A percentile compares a stretch with the other conserved stretches of the same genome.
phyloP scores from a whole-genome alignment of 2,797 vertebrate genomes.

The Hyperoplus immaculatus region DNA sequence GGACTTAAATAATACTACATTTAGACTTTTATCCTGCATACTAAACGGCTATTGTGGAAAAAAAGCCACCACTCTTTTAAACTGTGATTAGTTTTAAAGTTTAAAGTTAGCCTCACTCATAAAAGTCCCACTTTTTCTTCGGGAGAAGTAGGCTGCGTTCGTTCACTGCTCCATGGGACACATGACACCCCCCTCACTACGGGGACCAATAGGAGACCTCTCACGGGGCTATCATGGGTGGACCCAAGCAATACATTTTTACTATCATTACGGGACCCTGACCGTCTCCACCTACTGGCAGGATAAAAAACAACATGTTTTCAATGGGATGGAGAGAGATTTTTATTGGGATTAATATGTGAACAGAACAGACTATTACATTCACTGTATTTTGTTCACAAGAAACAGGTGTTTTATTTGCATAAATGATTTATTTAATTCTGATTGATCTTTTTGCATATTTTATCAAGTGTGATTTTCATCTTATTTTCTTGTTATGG shows the following conservation, averaged over 20 bases:
- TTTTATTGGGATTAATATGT: neutral
- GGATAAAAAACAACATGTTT: conserved; percentile 13
- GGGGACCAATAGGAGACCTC: conserved; percentile 61
- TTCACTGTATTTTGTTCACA: neutral
- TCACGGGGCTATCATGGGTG: conserved; percentile 11
- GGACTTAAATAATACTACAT: neutral
- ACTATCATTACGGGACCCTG: neutral
- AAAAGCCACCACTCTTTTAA: neutral
- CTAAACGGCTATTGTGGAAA: fast-evolving
- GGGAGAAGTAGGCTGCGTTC: conserved; percentile 21
- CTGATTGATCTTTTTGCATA: too few species aligned
- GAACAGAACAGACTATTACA: neutral
- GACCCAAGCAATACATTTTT: conserved; percentile 19
- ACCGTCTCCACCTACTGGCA: conserved; percentile 68
- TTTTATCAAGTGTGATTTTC: too few species aligned
- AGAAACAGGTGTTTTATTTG: neutral
- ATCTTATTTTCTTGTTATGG: too few species aligned
- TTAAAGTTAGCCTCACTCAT: neutral
- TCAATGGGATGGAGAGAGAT: neutral
- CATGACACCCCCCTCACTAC: conserved; percentile 37
- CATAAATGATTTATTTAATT: neutral
- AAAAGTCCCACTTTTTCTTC: conserved; percentile 13
- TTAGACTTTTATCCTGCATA: neutral
- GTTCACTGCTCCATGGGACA: conserved; percentile 62
- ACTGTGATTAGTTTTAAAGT: neutral